These are phyloP conservation scores for Ceratina calcarata DNA, from an alignment of 1,140 invertebrate genomes.

Conservation along the genomic window DNA sequence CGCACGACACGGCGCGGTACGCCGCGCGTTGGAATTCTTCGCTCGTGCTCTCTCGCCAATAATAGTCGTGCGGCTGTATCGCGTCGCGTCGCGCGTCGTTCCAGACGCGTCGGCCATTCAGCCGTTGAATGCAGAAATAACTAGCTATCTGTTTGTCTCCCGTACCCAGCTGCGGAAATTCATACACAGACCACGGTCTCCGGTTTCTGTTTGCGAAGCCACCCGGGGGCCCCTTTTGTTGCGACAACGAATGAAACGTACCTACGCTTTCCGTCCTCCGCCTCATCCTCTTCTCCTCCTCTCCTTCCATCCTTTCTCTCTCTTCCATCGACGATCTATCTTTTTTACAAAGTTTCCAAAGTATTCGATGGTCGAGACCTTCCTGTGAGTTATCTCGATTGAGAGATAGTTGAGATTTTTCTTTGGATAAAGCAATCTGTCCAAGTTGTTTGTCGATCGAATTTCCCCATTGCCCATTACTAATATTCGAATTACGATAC, in stretches of 20 bases:
- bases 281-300: constrained; percentile 25
- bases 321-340: constrained; percentile 1
- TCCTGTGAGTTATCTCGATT: too few species aligned
- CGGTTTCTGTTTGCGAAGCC: constrained; percentile 67
- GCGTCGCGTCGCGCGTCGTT: constrained; percentile 61
- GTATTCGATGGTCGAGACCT: too few species aligned
- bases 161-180: constrained; percentile 67
- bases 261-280: constrained; percentile 56
- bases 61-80: constrained; percentile 62
- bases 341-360: constrained; percentile 7
- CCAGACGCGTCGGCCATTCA: constrained; percentile 67
- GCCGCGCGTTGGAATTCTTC: constrained; percentile 63
- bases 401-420: too few species aligned
- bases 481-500: too few species aligned
- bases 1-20: neutral
- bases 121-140: constrained; percentile 67
- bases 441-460: neutral
- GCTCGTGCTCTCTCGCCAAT: constrained; percentile 57
- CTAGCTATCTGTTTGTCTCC: constrained; percentile 68
- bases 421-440: too few species aligned
- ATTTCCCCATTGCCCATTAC: neutral
- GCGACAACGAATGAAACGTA: constrained; percentile 65
- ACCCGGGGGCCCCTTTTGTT: constrained; percentile 65
- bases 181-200: constrained; percentile 68
- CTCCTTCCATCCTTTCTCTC: constrained; percentile 21